These are phyloP conservation scores for Lepus europaeus DNA, from an alignment of 2,113 vertebrate species.

Conservation along the genomic window DNA sequence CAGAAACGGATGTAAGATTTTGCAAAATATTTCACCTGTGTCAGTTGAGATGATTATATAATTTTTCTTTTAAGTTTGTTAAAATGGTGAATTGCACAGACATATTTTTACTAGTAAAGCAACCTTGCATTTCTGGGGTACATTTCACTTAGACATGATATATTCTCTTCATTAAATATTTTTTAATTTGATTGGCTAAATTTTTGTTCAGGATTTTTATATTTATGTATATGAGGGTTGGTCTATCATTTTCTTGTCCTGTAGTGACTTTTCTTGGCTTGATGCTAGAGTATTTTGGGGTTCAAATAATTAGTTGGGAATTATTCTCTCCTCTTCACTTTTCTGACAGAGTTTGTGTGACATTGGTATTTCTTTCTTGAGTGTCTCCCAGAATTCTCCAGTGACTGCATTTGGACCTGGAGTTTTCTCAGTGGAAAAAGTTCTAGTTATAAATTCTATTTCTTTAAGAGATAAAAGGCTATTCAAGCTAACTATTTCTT, in stretches of 20 bases:
- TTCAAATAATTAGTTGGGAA: neutral
- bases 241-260: neutral
- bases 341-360: neutral
- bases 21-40: neutral
- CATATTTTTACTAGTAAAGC: neutral
- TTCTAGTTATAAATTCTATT: neutral
- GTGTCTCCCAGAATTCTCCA: neutral
- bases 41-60: neutral
- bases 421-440: neutral
- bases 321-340: no score
- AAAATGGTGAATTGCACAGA: neutral
- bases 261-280: neutral
- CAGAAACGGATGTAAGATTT: neutral
- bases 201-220: neutral
- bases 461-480: neutral
- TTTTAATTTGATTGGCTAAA: neutral
- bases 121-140: neutral
- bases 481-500: neutral
- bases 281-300: no score
- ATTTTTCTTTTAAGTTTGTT: neutral
- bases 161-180: neutral
- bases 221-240: neutral
- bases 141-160: neutral
- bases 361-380: neutral
- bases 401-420: neutral